Evolutionary conservation across 1,140 invertebrate genomes (phyloP).

Genomic region (Drosophila funebris): DNA sequence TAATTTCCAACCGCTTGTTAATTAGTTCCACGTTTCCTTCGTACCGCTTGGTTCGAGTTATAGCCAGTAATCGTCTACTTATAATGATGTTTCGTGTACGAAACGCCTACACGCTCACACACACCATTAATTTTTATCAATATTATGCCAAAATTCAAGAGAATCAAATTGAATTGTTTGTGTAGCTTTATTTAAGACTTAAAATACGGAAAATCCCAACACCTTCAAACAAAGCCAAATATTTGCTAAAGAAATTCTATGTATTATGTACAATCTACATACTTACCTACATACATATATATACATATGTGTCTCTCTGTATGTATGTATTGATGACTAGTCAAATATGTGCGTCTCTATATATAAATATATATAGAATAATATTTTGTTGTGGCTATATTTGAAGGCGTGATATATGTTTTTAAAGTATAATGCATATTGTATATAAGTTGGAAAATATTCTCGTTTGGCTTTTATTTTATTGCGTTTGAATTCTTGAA

Average conservation of each 20-base stretch:
- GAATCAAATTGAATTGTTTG: constrained; percentile 37
- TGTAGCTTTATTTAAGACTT: constrained; percentile 23
- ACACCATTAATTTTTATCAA: constrained; percentile 29
- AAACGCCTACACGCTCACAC: neutral
- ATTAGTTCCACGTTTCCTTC: constrained; percentile 54
- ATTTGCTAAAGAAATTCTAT: constrained; percentile 50
- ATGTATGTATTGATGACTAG: constrained; percentile 3
- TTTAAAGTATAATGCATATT: constrained; percentile 60
- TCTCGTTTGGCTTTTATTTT: constrained; percentile 13
- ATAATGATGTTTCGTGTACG: constrained; percentile 1
- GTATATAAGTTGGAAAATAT: constrained; percentile 37
- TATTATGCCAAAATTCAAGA: constrained; percentile 32
- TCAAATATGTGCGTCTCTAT: constrained; percentile 5
- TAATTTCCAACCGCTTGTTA: constrained; percentile 52
- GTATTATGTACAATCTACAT: neutral
- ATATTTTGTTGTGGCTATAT: constrained; percentile 54
- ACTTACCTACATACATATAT: neutral
- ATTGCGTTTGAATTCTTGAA: constrained; percentile 18
- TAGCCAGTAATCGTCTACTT: neutral
- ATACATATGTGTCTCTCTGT: constrained; percentile 7
- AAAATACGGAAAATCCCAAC: constrained; percentile 25
- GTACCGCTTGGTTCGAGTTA: neutral
- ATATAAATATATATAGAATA: constrained; percentile 12
- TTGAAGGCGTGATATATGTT: constrained; percentile 47
- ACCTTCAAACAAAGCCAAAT: constrained; percentile 45